Evolutionary conservation across 2,113 vertebrate species (phyloP).

Genomic region (Channa argus): DNA sequence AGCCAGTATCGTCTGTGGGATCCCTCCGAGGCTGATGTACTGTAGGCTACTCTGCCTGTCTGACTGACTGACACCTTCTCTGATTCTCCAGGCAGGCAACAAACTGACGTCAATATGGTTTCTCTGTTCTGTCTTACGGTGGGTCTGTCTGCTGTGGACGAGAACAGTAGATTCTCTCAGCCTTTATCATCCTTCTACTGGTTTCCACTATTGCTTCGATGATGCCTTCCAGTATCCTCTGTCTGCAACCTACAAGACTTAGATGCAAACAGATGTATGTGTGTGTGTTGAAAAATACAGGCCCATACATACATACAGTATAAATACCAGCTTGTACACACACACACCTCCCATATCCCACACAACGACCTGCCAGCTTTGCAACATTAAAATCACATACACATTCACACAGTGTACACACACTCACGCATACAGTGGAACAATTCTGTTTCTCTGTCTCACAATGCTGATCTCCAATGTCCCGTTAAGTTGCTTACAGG

Average conservation of each 20-base stretch:
- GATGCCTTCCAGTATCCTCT: constrained; percentile 29
- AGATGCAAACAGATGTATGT: constrained; percentile 22
- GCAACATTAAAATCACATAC: constrained; percentile 37
- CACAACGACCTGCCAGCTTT: not conserved
- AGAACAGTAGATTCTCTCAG: constrained; percentile 53
- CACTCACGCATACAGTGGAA: not conserved
- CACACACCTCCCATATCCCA: not conserved
- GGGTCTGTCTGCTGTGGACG: constrained; percentile 74
- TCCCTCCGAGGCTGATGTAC: constrained; percentile 66
- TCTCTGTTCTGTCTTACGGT: constrained; percentile 74
- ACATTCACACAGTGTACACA: not conserved
- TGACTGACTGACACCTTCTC: constrained; percentile 77
- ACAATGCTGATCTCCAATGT: constrained; percentile 54
- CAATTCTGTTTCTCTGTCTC: constrained; percentile 28
- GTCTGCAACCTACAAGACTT: constrained; percentile 30
- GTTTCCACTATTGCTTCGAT: constrained; percentile 55
- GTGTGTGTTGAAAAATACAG: not conserved
- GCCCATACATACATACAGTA: no score
- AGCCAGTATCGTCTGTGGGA: constrained; percentile 64
- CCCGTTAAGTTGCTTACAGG: constrained; percentile 62
- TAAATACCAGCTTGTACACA: not conserved
- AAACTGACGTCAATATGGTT: constrained; percentile 69
- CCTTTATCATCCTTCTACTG: constrained; percentile 58
- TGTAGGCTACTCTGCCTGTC: constrained; percentile 76
- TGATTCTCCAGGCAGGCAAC: constrained; percentile 78